phyloP scores from a whole-genome alignment of 2,797 vertebrate species.

The Poecilia velifera region DNA sequence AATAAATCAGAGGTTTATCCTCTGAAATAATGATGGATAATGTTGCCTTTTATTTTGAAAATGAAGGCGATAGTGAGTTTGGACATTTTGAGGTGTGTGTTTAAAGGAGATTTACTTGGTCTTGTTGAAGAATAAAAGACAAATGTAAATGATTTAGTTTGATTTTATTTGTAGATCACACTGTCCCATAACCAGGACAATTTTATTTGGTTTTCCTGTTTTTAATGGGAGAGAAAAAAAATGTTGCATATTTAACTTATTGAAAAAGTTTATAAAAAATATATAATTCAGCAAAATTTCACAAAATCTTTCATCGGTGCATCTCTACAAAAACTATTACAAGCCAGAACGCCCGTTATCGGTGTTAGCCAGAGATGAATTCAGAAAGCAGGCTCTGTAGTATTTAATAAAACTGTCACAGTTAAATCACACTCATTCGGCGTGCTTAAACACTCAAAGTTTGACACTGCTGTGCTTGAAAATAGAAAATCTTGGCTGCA shows the following conservation, averaged over 20 bases:
- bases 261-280: neutral
- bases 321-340: neutral
- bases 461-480: neutral
- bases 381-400: neutral
- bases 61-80: neutral
- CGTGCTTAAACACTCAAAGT: constrained; percentile 12
- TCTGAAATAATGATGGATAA: neutral
- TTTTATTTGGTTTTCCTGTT: neutral
- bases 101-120: neutral
- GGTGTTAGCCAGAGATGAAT: neutral
- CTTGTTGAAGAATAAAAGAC: neutral
- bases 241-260: neutral
- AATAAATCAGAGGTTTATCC: neutral
- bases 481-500: neutral
- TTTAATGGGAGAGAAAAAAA: neutral
- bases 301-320: neutral
- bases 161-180: neutral
- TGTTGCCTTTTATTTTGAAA: neutral
- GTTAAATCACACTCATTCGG: neutral
- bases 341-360: too few relatives aligned
- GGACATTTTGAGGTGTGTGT: neutral
- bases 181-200: neutral
- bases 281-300: neutral
- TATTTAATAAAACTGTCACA: constrained; percentile 1
- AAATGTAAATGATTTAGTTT: neutral